Percentiles rank a stretch among this genome's conserved stretches.
Evolutionary conservation across 30 jellyfish, hydroid and myxozoan genomes (phyloP).

Genomic region (Aurelia sp.): DNA sequence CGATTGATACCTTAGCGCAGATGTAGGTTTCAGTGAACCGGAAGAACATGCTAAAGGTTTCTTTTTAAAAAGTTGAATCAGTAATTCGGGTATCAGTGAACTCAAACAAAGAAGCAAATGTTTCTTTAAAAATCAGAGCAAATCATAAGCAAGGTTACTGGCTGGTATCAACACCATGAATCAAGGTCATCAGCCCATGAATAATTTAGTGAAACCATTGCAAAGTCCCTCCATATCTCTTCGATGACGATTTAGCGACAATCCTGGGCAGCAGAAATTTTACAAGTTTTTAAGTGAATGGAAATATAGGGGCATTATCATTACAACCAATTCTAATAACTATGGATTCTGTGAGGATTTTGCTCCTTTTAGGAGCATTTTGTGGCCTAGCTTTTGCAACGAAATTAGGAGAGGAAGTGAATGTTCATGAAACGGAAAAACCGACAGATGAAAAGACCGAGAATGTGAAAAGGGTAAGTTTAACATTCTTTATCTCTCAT

Average conservation of each 20-base stretch:
- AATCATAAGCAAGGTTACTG: constrained; percentile 24
- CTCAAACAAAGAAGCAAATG: constrained; percentile 5
- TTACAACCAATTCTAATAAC: not conserved
- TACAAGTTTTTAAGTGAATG: constrained; percentile 34
- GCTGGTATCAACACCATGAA: constrained; percentile 56
- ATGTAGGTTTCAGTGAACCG: constrained; percentile 18
- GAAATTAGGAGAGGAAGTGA: constrained; percentile 64
- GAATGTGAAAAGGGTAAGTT: constrained; percentile 64
- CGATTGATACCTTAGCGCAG: too few relatives aligned
- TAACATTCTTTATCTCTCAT: not conserved
- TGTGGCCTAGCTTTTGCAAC: constrained; percentile 60
- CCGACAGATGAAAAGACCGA: constrained; percentile 60
- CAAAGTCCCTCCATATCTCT: constrained; percentile 29
- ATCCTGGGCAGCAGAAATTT: constrained; percentile 19
- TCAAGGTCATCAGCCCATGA: constrained; percentile 48
- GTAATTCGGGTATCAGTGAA: constrained; percentile 10
- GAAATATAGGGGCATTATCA: constrained; percentile 37
- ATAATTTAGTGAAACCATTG: constrained; percentile 37
- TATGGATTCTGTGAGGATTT: constrained; percentile 53
- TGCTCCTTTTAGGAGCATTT: constrained; percentile 86
- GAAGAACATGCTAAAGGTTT: not conserved
- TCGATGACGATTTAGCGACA: constrained; percentile 54
- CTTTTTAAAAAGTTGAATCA: not conserved
- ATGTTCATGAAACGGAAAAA: constrained; percentile 60
- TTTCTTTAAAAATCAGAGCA: constrained; percentile 40